phyloP scores from a whole-genome alignment of 23 tunicate species.

The Clavelina lepadiformis region DNA sequence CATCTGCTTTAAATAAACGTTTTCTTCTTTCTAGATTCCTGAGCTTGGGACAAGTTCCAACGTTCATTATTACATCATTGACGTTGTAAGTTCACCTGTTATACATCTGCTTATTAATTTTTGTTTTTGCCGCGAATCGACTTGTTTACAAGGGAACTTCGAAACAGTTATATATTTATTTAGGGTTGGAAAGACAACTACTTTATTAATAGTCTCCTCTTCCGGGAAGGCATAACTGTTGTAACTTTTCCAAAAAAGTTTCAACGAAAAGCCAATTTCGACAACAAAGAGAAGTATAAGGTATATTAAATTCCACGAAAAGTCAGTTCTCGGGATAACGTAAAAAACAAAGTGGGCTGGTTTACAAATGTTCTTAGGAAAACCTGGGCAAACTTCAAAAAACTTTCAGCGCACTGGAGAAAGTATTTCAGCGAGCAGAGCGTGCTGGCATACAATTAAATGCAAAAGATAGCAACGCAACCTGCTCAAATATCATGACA shows the following conservation, averaged over 20 bases:
- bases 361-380: not conserved
- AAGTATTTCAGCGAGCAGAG: not conserved
- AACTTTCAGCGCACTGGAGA: not conserved
- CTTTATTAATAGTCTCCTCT: conserved; percentile 31
- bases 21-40: conserved; percentile 8
- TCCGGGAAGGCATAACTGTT: conserved; percentile 30
- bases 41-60: conserved; percentile 16
- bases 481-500: conserved; percentile 2
- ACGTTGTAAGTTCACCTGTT: conserved; percentile 26
- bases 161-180: too few relatives aligned
- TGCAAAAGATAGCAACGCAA: not conserved
- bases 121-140: too few relatives aligned
- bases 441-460: not conserved
- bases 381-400: not conserved
- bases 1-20: too few relatives aligned
- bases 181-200: conserved; percentile 39
- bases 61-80: conserved; percentile 53
- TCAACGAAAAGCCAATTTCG: not conserved
- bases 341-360: too few relatives aligned
- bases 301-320: not conserved
- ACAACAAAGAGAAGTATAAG: not conserved
- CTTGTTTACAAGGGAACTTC: too few relatives aligned
- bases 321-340: too few relatives aligned
- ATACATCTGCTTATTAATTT: too few relatives aligned
- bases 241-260: conserved; percentile 17